Evolutionary conservation across 2,888 invertebrate genomes (phyloP), one percentile per base, ranked within the genome.

Genomic region (Metopia argyrocephala): DNA sequence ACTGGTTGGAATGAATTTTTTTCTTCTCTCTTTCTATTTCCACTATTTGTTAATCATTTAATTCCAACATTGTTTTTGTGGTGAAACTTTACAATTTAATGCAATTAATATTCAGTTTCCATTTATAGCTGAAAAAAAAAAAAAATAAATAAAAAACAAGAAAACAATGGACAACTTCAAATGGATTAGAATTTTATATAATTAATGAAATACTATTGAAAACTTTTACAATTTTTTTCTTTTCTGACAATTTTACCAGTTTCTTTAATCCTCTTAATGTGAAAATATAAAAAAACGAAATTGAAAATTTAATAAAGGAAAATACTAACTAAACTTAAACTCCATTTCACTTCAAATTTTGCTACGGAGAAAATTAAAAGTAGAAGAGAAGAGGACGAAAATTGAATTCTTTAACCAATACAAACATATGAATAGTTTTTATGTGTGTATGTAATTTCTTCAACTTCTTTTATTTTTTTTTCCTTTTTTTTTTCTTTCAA

Each of bases 71-170:
- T 12, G 12, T 31, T 31, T 31, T 28, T 27, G 27, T 56, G 56
- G 56, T 56, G 5, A n/a, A n/a, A 7, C 27, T 54, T 38, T 20
- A 15, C 64, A 65, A 21, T 65, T 50, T 31, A 31, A 65, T 48
- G 52, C 25, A 66, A 52, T 45, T 66, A 23, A 54, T 25, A 31
- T 21, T 21, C 2, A n/a, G n/a, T n/a, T n/a, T 21, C 21, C 6
- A 28, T 20, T 20, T 50, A 1, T 31, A 6, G 1, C 31, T 38
- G n/a, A 20, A 25, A 25, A 12, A 23, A 38, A n/a, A n/a, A 25
- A 31, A 65, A 56, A 28, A 27, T 2, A 45, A 25, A 23, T n/a
- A 62, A 27, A 25, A 62, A 1, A 23, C 45, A 0, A n/a, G 21
- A 61, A 61, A 28, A n/a, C n/a, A n/a, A n/a, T n/a, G n/a, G n/a